Evolutionary conservation across 2,797 vertebrate genomes (phyloP).

Genomic region (Gymnothorax reevesii): DNA sequence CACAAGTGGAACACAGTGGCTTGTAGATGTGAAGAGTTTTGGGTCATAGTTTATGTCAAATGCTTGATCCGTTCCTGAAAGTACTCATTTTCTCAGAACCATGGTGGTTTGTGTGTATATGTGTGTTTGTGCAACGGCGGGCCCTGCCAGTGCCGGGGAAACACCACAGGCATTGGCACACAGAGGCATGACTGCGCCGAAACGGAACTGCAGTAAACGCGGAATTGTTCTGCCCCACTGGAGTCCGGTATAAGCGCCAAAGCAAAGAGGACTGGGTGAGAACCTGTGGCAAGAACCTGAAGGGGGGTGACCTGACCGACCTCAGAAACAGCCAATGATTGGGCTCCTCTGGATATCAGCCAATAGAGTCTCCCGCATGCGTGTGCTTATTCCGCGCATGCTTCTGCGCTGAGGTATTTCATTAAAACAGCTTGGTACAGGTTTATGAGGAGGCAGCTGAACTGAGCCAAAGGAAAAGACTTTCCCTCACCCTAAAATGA

Average conservation of each 20-base stretch:
- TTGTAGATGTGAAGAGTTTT: not conserved
- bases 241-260: not conserved
- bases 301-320: not conserved
- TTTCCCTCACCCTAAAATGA: not conserved
- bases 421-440: not conserved
- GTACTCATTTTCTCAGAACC: not conserved
- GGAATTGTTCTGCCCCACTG: not conserved
- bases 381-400: not conserved
- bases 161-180: not conserved
- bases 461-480: not conserved
- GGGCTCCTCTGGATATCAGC: not conserved
- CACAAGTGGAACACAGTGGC: not conserved
- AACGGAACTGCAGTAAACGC: not conserved
- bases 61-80: not conserved
- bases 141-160: not conserved
- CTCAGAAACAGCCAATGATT: constrained; percentile 4
- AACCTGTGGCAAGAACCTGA: not conserved
- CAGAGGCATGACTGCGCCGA: not conserved
- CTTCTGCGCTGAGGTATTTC: not conserved
- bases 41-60: not conserved
- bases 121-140: not conserved
- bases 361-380: not conserved
- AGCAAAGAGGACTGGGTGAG: not conserved
- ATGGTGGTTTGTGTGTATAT: constrained; percentile 28
- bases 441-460: not conserved